Percentiles rank a stretch among this genome's conserved stretches.
phyloP scores from a whole-genome alignment of 2,888 invertebrate species.

The Gryllus longicercus region DNA sequence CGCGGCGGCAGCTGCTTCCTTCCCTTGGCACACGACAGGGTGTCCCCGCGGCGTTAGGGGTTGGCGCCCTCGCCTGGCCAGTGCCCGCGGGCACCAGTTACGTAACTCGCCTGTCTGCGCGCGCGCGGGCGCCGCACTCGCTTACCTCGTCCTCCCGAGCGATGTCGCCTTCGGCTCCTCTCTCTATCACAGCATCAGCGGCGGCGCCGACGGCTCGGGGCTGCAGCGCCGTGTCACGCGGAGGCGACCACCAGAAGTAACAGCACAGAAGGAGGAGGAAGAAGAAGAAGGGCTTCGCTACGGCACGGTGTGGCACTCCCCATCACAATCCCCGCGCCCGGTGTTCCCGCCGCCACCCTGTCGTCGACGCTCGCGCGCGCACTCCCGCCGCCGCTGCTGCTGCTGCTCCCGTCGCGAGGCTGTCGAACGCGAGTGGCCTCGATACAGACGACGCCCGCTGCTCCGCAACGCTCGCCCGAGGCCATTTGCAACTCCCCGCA shows the following conservation, averaged over 20 bases:
- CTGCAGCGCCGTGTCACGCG: not conserved
- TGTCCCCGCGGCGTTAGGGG: no score
- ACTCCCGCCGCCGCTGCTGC: not conserved
- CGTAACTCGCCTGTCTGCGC: not conserved
- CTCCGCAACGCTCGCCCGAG: constrained; percentile 9
- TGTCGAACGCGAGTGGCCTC: not conserved
- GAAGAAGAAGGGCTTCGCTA: no score
- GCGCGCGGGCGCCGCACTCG: not conserved
- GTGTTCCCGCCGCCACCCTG: not conserved
- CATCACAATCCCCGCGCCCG: not conserved
- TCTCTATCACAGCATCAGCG: not conserved
- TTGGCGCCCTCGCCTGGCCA: no score
- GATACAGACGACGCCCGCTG: not conserved
- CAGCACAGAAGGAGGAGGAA: no score
- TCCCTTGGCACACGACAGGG: no score
- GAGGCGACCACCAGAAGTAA: not conserved
- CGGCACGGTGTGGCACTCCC: not conserved
- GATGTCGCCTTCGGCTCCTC: not conserved
- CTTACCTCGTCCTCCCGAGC: not conserved
- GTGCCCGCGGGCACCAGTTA: not conserved
- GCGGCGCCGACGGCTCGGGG: not conserved
- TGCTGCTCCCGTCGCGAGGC: not conserved
- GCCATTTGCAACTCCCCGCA: not conserved
- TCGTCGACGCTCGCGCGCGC: not conserved
- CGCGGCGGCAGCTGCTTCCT: no score